phyloP scores from a whole-genome alignment of 2,113 vertebrate species.

The Indicator maculatus region DNA sequence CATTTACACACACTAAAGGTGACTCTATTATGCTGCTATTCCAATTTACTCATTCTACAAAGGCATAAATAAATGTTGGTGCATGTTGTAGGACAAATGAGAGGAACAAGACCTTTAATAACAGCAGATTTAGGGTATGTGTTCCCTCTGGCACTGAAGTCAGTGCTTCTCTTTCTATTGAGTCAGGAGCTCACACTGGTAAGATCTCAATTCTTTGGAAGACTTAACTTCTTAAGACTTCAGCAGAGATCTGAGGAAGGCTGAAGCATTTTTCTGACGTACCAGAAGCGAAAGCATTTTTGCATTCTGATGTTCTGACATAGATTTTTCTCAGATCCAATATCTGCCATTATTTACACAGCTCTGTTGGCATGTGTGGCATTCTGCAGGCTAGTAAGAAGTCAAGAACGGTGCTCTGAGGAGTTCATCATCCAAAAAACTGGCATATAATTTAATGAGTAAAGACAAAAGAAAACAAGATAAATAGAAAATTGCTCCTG shows the following conservation, averaged over 20 bases:
- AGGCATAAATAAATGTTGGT: not conserved
- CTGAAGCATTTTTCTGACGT: not conserved
- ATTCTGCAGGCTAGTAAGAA: not conserved
- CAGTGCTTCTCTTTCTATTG: not conserved
- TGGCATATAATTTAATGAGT: constrained; percentile 37
- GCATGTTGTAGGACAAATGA: not conserved
- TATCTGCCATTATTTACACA: not conserved
- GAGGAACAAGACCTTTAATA: not conserved
- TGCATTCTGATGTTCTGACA: constrained; percentile 5
- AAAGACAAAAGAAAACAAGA: constrained; percentile 39
- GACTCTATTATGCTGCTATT: not conserved
- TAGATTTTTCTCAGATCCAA: not conserved
- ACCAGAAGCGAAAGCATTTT: not conserved
- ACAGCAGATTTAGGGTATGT: not conserved
- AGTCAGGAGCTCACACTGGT: not conserved
- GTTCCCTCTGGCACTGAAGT: not conserved
- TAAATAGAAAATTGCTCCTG: constrained; percentile 43
- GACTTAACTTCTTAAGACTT: not conserved
- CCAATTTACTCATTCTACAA: not conserved
- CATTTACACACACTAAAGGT: not conserved
- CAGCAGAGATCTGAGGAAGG: not conserved
- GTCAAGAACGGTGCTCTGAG: constrained; percentile 6
- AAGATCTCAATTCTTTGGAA: not conserved
- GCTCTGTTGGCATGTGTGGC: not conserved
- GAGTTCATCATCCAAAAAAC: constrained; percentile 5